Evolutionary conservation across 2,888 invertebrate genomes (phyloP).

Genomic region (Diaphora mendica): DNA sequence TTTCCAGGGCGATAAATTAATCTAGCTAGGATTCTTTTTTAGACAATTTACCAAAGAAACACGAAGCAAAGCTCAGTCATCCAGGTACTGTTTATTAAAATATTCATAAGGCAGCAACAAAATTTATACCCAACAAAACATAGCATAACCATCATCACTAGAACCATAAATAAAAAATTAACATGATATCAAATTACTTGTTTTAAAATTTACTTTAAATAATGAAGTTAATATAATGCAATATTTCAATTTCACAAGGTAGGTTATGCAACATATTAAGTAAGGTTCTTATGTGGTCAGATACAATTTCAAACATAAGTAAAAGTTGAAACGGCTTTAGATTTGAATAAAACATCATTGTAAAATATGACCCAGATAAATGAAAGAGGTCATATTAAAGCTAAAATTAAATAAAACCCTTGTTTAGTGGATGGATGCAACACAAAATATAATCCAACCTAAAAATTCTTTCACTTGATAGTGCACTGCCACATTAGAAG

Average conservation of each 20-base stretch:
- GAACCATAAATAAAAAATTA: no score
- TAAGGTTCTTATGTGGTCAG: slow-evolving; percentile 6
- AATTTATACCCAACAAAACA: background rate
- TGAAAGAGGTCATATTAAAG: background rate
- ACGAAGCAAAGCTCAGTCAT: no score
- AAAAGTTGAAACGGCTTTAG: background rate
- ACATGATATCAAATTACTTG: no score
- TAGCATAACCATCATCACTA: background rate
- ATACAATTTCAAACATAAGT: slow-evolving; percentile 9
- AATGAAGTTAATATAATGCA: background rate
- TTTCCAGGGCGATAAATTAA: no score
- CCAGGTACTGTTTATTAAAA: background rate
- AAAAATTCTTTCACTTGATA: background rate
- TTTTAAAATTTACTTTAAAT: no score
- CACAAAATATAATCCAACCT: background rate
- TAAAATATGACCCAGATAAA: background rate
- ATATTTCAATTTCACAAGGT: slow-evolving; percentile 13
- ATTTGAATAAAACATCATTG: background rate
- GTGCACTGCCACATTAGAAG: background rate
- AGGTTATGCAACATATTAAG: slow-evolving; percentile 11
- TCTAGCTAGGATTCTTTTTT: no score
- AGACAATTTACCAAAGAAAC: no score
- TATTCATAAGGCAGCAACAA: background rate
- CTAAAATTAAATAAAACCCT: background rate
- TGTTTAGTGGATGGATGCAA: background rate